Percentiles rank a stretch among this genome's conserved stretches.
These are phyloP conservation scores for Echinops telfairi DNA, from an alignment of 2,113 vertebrate genomes.

Conservation along the genomic window DNA sequence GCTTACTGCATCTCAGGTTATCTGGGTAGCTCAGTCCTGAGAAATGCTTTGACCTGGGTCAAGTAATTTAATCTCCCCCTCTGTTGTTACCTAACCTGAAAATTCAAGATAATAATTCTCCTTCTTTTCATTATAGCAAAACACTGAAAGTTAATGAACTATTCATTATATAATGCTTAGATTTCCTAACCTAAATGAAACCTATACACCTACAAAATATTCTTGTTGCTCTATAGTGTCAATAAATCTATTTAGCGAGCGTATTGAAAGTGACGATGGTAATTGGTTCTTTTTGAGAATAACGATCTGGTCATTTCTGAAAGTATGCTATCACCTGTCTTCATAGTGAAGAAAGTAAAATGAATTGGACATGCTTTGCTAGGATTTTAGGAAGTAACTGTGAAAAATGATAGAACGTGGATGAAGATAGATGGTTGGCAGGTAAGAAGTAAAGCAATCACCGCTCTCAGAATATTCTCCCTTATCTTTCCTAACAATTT, in stretches of 20 bases:
- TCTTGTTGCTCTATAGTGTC: background rate
- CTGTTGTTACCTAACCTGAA: background rate
- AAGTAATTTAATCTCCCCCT: constrained; percentile 18
- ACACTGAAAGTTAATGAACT: constrained; percentile 27
- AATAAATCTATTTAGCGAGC: constrained; percentile 15
- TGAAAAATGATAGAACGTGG: constrained; percentile 1
- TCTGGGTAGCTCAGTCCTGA: background rate
- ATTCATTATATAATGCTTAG: background rate
- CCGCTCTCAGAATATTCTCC: background rate
- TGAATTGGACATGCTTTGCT: background rate
- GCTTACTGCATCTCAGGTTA: background rate
- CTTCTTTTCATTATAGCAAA: constrained; percentile 6
- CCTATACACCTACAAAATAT: background rate
- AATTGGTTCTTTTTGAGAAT: constrained; percentile 20
- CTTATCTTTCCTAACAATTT: background rate
- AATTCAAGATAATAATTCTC: constrained; percentile 45
- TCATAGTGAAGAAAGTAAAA: constrained; percentile 45
- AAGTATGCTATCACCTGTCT: constrained; percentile 50
- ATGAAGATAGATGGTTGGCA: constrained; percentile 13
- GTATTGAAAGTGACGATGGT: constrained; percentile 44
- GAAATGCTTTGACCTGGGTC: background rate
- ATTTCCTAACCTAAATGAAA: constrained; percentile 44
- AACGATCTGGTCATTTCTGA: constrained; percentile 35
- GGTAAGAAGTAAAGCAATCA: background rate
- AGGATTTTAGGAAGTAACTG: constrained; percentile 15